phyloP scores from a whole-genome alignment of 1,140 invertebrate species.

The Solenopsis invicta region DNA sequence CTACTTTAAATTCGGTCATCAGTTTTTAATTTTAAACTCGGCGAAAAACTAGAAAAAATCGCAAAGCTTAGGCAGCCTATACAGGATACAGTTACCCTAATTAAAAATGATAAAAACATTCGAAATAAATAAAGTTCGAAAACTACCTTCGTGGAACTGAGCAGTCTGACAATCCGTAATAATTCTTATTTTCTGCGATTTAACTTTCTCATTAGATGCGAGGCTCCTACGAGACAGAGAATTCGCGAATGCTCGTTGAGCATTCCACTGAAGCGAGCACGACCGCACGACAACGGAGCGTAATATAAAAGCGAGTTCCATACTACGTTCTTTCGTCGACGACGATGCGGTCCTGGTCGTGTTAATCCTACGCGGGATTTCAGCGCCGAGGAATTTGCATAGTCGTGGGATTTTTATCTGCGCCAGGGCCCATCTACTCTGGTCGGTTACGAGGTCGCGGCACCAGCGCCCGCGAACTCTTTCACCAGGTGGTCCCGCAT shows the following conservation, averaged over 20 bases:
- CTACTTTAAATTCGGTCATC: no score
- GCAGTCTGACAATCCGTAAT: not conserved
- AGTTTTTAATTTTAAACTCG: no score
- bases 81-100: not conserved
- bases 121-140: not conserved
- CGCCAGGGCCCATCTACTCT: slow-evolving; percentile 61
- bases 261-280: slow-evolving; percentile 21
- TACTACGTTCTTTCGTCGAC: not conserved
- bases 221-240: slow-evolving; percentile 3
- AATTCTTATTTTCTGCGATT: slow-evolving; percentile 40
- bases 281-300: slow-evolving; percentile 29
- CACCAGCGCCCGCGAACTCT: slow-evolving; percentile 5
- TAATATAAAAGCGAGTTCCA: slow-evolving; percentile 46
- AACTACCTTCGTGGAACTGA: not conserved
- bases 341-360: slow-evolving; percentile 32
- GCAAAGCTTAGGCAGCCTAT: no score
- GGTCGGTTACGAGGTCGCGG: not conserved
- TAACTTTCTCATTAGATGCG: slow-evolving; percentile 41
- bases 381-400: slow-evolving; percentile 77
- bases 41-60: no score
- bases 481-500: slow-evolving; percentile 13
- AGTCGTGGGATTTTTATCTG: slow-evolving; percentile 77
- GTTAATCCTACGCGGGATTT: slow-evolving; percentile 77
- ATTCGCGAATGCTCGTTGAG: not conserved
- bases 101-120: slow-evolving; percentile 2